Percentiles rank a stretch among this genome's conserved stretches.
phyloP scores from a whole-genome alignment of 2,113 vertebrate species.

The Heptranchias perlo region DNA sequence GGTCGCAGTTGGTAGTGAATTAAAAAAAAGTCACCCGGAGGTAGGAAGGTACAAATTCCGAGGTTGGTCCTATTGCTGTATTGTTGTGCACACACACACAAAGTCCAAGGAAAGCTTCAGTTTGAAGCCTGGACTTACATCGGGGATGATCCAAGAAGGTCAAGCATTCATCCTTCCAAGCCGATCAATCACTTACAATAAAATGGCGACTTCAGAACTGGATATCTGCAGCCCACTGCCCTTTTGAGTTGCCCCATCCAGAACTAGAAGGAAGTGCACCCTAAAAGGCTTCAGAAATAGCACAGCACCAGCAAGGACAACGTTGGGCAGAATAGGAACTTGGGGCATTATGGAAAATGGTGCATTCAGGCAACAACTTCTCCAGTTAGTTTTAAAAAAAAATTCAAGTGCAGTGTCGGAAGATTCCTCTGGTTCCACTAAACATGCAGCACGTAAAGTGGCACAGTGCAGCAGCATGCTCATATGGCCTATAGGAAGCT shows the following conservation, averaged over 20 bases:
- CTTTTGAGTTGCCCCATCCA: background rate
- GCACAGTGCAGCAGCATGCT: background rate
- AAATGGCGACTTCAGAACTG: background rate
- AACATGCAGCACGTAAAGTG: background rate
- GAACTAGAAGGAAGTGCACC: background rate
- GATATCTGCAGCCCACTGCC: background rate
- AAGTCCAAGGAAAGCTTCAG: background rate
- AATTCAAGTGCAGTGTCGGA: background rate
- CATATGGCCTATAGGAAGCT: background rate
- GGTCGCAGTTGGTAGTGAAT: too few species aligned
- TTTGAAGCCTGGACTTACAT: background rate
- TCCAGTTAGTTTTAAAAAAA: background rate
- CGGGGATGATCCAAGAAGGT: background rate
- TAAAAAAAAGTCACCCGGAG: background rate
- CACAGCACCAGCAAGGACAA: background rate
- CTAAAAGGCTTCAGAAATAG: background rate
- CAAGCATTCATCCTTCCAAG: background rate
- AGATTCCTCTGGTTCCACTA: background rate
- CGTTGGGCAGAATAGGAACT: background rate
- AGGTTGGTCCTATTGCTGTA: background rate
- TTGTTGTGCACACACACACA: background rate
- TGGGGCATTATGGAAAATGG: background rate
- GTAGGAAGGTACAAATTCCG: background rate
- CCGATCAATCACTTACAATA: background rate
- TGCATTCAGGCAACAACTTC: background rate